Percentiles rank a stretch among this genome's conserved stretches.
phyloP scores from a whole-genome alignment of 2,888 invertebrate species.

The Synanthedon vespiformis region DNA sequence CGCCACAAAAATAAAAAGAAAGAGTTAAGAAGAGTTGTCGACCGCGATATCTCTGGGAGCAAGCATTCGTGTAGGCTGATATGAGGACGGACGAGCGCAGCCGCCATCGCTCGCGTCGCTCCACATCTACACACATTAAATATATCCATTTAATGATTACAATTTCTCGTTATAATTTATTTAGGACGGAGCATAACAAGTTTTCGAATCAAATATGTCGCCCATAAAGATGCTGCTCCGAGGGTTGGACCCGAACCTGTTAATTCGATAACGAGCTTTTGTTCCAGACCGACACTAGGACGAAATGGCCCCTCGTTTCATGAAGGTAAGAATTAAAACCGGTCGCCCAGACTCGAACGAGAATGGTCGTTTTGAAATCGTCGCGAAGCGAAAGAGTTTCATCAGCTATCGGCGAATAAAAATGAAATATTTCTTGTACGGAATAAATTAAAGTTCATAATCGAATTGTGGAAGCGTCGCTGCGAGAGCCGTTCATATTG shows the following conservation, averaged over 20 bases:
- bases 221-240: slow-evolving; percentile 67
- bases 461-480: slow-evolving; percentile 42
- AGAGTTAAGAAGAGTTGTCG: slow-evolving; percentile 39
- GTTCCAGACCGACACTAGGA: slow-evolving; percentile 31
- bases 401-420: slow-evolving; percentile 45
- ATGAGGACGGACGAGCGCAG: slow-evolving; percentile 17
- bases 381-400: slow-evolving; percentile 58
- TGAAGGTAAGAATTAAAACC: slow-evolving; percentile 66
- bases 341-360: slow-evolving; percentile 47
- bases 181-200: slow-evolving; percentile 69
- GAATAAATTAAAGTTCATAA: slow-evolving; percentile 69
- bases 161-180: slow-evolving; percentile 71
- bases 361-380: slow-evolving; percentile 60
- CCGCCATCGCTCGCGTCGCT: slow-evolving; percentile 21
- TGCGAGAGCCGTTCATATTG: slow-evolving; percentile 44
- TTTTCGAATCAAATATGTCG: slow-evolving; percentile 71
- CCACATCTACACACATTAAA: slow-evolving; percentile 59
- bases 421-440: slow-evolving; percentile 66
- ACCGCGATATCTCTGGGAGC: slow-evolving; percentile 49
- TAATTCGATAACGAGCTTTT: slow-evolving; percentile 61
- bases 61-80: slow-evolving; percentile 63
- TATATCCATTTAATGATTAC: slow-evolving; percentile 68
- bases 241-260: slow-evolving; percentile 59
- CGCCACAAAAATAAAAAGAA: slow-evolving; percentile 44
- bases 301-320: slow-evolving; percentile 58